Conservation (phyloP, 2,888 invertebrate genomes). For the Chouioia cunea region DNA sequence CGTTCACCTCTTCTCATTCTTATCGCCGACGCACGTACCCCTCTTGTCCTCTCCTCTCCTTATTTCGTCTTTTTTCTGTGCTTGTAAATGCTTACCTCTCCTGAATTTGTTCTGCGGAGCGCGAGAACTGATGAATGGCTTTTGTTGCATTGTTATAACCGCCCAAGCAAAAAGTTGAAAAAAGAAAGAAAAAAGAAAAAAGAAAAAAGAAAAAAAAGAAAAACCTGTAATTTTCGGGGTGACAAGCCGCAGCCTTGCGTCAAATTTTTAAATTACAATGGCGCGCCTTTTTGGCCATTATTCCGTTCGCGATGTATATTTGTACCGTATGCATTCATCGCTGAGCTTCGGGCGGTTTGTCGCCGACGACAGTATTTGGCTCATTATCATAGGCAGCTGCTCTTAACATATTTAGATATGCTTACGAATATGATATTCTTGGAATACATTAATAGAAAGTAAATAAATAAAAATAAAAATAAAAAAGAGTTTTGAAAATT, state of each 20-base stretch:
- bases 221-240: constrained; percentile 9
- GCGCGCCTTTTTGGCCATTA: constrained; percentile 12
- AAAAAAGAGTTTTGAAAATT: no score
- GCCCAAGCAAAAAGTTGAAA: background rate
- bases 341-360: background rate
- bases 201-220: constrained; percentile 11
- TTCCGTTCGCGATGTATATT: background rate
- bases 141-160: constrained; percentile 35
- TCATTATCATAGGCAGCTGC: no score
- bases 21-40: constrained; percentile 6
- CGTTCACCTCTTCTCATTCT: constrained; percentile 21
- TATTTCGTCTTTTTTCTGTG: constrained; percentile 16
- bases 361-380: no score
- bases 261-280: constrained; percentile 33
- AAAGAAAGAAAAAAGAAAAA: background rate
- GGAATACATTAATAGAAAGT: no score
- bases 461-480: no score
- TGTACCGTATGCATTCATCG: background rate
- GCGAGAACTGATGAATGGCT: constrained; percentile 36
- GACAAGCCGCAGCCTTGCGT: constrained; percentile 25
- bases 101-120: constrained; percentile 23
- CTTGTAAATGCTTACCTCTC: constrained; percentile 2
- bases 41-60: constrained; percentile 4
- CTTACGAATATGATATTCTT: no score
- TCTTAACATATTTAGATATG: no score